Evolutionary conservation across 2,888 invertebrate species (phyloP), one percentile per base, ranked within the genome.

Genomic region (Epirrita christyi): DNA sequence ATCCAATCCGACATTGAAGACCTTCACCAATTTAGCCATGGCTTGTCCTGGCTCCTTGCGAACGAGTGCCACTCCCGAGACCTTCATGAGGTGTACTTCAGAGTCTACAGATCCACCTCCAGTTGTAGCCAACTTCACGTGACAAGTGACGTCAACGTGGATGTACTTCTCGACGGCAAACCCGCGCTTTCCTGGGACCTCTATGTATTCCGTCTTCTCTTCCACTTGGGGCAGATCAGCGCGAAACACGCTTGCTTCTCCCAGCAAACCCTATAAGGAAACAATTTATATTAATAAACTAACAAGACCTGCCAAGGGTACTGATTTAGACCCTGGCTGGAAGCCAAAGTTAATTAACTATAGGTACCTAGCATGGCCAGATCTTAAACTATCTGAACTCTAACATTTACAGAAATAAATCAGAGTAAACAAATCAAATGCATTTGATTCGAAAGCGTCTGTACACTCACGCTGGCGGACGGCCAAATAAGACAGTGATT

Each of bases 161-260:
- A 95, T 92, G 71, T 94, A 92, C 78, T 95, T 95, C 68, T 94
- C 90, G 1, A 95, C 89, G 10, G 94, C 93, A 64, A 79, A 75
- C 29, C 85, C 88, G 7, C 79, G 77, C 64, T 86, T 87, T n/a
- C 90, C 91, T 52, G 89, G 90, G 0, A 92, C 83, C 15, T 91
- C 87, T 62, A 94, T 93, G 74, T 93, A 92, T 72, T 93, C 93
- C 57, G 94, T 94, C 78, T 88, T 93, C 81, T 94, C 93, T 78
- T 95, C 94, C n/a, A 91, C 87, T 82, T 95, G 95, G 0, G 95
- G 94, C 62, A 93, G 83, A 76, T 95, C 95, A 34, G 94, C 94
- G 59, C 95, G 92, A 83, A 95, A 95, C 0, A 95, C 95, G 52
- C 88, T 88, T 0, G 95, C 95, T 73, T 94, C 93, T 4, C 95